Conservation (phyloP, 2,888 invertebrate species). For the Melanophora roralis region DNA sequence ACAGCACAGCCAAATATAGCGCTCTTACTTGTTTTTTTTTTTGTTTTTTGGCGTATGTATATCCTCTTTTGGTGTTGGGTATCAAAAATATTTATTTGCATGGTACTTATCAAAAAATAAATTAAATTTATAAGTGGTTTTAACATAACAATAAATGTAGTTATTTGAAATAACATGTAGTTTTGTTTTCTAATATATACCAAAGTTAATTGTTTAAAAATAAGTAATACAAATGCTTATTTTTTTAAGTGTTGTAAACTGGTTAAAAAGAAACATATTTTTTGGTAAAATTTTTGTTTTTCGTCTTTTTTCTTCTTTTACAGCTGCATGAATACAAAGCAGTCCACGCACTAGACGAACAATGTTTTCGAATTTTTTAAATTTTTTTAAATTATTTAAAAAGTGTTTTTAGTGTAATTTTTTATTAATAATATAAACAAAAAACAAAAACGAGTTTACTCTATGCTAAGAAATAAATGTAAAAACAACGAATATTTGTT, state of each 20-base stretch:
- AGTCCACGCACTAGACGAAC: constrained; percentile 75
- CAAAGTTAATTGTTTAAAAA: no score
- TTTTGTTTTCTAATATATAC: no score
- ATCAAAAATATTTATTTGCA: no score
- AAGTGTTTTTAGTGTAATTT: constrained; percentile 72
- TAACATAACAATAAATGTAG: no score
- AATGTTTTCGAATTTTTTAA: constrained; percentile 73
- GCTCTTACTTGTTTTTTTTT: no score
- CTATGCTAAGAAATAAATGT: constrained; percentile 8
- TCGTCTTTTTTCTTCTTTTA: constrained; percentile 66
- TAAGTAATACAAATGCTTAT: no score
- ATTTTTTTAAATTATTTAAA: constrained; percentile 74
- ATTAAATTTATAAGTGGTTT: no score
- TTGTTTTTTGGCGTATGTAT: no score
- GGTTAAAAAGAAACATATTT: not conserved
- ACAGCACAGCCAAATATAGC: no score
- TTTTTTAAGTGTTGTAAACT: not conserved
- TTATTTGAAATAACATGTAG: no score
- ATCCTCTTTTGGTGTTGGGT: no score
- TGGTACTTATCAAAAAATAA: no score
- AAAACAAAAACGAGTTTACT: not conserved
- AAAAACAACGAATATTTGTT: constrained; percentile 33
- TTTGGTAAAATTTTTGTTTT: constrained; percentile 14
- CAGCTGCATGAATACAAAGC: constrained; percentile 77
- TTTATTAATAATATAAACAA: not conserved